Evolutionary conservation across 2,797 vertebrate species (phyloP).

Genomic region (Pipistrellus kuhlii): DNA sequence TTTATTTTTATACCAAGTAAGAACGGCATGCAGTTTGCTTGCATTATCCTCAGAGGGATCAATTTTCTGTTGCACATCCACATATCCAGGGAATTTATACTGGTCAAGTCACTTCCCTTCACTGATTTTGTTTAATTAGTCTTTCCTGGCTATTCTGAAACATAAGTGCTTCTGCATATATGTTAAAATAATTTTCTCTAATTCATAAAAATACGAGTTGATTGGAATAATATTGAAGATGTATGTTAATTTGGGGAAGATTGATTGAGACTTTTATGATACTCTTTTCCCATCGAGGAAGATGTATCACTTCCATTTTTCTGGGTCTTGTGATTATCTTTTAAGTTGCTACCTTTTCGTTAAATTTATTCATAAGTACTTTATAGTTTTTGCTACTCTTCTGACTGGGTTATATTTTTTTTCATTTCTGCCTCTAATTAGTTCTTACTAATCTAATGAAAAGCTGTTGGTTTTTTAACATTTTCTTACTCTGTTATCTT

Average conservation of each 20-base stretch:
- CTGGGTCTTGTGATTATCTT: neutral
- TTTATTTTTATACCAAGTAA: neutral
- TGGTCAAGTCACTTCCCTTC: neutral
- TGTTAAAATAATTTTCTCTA: neutral
- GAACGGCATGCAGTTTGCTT: neutral
- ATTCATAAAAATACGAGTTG: neutral
- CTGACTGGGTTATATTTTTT: neutral
- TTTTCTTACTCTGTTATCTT: neutral
- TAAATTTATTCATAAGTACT: neutral
- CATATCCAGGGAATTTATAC: neutral
- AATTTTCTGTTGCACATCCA: neutral
- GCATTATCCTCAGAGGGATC: neutral
- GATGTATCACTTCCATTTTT: neutral
- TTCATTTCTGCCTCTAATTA: neutral
- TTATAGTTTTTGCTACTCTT: neutral
- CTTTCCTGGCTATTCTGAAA: neutral
- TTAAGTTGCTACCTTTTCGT: neutral
- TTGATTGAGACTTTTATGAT: neutral
- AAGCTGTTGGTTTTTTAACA: neutral
- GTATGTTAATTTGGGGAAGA: neutral
- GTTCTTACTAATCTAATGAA: neutral
- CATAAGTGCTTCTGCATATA: neutral
- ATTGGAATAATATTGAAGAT: neutral
- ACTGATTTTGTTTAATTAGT: too few species aligned
- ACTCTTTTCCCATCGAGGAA: neutral